Evolutionary conservation across 2,113 vertebrate genomes (phyloP), one percentile per base, ranked within the genome.

Genomic region (Empidonax alnorum): DNA sequence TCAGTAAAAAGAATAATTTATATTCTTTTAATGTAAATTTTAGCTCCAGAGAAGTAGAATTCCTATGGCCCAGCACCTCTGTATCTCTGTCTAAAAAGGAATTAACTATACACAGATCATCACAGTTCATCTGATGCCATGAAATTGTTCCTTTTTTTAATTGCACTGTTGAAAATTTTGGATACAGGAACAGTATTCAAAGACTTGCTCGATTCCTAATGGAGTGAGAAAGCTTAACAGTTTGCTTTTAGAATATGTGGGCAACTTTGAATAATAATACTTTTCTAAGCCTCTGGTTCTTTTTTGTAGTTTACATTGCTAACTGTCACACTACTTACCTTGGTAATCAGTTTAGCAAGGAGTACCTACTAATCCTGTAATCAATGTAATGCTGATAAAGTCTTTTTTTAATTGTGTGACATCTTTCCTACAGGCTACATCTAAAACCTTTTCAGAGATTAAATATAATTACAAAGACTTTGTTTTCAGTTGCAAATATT

Each of bases 281-380:
- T 84, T 50, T 84, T 59, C 76, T 56, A 35, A 85, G 56, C 13
- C 25, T 90, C 30, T 65, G 37, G 14, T 67, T 87, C 44, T 90
- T 37, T 67, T 72, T 59, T 75, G 28, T 31, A 68, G 50, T 71
- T 87, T 27, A 15, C 41, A 14, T 55, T 89, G 39, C 78, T 56
- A 66, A 31, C 47, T 71, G 50, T 39, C 65, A n/a, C 58, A 69
- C 47, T 66, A 2, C 80, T 87, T 80, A 58, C 16, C 59, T 66
- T 69, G 66, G 39, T 78, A 89, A 85, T 82, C 82, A 87, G 71
- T 81, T 87, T 84, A 91, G 82, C 82, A 87, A 79, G 81, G 71
- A 72, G 73, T 72, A 55, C 61, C 47, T 72, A 47, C 37, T 95
- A 88, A 94, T 91, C 71, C 82, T 67, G 18, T 72, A 84, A 74